Percentiles rank a stretch among this genome's conserved stretches.
Conservation (phyloP, 2,113 vertebrate species). For the Neodontobutis hainanensis region DNA sequence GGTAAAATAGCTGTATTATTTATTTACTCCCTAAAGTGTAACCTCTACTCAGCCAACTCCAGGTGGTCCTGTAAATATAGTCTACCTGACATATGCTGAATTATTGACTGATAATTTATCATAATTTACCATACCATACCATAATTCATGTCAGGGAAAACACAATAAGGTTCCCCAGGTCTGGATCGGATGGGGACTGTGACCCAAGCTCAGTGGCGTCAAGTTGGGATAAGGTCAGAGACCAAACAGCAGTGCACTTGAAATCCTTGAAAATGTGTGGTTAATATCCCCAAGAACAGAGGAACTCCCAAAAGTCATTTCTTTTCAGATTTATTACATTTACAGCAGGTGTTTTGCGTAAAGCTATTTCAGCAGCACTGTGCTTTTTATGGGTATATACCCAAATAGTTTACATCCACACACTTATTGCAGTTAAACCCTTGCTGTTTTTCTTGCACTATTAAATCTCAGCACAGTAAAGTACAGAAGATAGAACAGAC, state of each 20-base stretch:
- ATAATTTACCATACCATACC: conserved; percentile 25
- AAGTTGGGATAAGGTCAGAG: conserved; percentile 46
- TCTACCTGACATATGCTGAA: conserved; percentile 68
- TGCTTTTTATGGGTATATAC: too few relatives aligned
- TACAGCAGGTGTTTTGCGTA: too few relatives aligned
- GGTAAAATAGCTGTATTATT: conserved; percentile 73
- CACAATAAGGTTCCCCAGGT: conserved; percentile 63
- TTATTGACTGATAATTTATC: conserved; percentile 82
- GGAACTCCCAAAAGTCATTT: too few relatives aligned
- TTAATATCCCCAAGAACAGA: too few relatives aligned
- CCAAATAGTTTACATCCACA: too few relatives aligned
- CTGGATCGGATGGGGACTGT: conserved; percentile 24
- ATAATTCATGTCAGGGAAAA: conserved; percentile 73
- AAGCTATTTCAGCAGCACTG: too few relatives aligned
- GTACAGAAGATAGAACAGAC: too few relatives aligned
- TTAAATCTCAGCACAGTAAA: too few relatives aligned
- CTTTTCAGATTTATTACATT: too few relatives aligned
- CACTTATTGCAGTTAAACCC: too few relatives aligned
- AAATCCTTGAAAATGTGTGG: too few relatives aligned
- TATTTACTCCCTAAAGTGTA: conserved; percentile 73
- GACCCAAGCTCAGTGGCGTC: conserved; percentile 41
- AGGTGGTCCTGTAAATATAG: conserved; percentile 73
- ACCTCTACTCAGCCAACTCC: conserved; percentile 59
- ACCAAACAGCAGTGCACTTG: not conserved
- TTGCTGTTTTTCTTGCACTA: too few relatives aligned